These are phyloP conservation scores for Hirundo rustica DNA, from an alignment of 2,797 vertebrate genomes.

Conservation along the genomic window DNA sequence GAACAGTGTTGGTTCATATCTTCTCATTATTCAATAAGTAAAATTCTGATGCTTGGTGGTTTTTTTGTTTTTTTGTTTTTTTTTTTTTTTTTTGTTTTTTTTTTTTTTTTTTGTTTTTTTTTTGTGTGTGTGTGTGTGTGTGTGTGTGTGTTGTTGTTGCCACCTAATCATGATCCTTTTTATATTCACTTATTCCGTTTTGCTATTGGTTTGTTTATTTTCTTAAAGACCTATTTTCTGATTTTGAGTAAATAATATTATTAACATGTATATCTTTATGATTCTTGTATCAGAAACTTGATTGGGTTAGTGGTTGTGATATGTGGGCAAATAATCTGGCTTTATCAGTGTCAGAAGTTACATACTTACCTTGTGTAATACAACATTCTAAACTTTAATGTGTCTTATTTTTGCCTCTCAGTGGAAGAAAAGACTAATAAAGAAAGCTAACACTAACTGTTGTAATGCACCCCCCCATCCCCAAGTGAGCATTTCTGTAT, in stretches of 20 bases:
- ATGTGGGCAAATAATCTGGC: neutral
- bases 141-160: no score
- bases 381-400: neutral
- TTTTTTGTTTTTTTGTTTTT: no score
- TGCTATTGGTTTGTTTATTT: neutral
- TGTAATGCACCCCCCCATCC: no score
- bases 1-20: neutral
- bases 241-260: neutral
- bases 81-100: no score
- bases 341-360: constrained; percentile 4
- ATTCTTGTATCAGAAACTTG: constrained; percentile 2
- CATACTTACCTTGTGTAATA: neutral
- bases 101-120: no score
- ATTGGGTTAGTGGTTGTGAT: constrained; percentile 7
- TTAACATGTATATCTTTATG: neutral
- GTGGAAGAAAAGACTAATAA: neutral
- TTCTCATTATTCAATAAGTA: neutral
- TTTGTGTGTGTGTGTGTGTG: no score
- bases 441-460: neutral
- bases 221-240: neutral
- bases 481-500: no score
- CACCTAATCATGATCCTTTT: neutral
- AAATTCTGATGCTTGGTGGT: neutral
- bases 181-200: neutral
- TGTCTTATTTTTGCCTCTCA: neutral